phyloP scores from a whole-genome alignment of 1,140 invertebrate species.

The Olivierus martensii region DNA sequence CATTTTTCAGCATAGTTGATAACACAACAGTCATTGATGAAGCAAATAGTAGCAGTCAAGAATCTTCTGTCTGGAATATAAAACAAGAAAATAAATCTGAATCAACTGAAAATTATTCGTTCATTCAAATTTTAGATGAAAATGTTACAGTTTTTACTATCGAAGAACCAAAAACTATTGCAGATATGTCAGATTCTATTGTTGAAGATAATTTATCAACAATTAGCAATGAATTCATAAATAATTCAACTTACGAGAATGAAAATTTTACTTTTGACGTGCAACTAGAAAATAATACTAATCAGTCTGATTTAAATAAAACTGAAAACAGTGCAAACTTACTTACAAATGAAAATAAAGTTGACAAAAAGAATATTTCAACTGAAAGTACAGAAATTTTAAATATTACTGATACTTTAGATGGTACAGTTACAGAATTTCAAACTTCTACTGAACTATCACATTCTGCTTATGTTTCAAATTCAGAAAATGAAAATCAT shows the following conservation, averaged over 20 bases:
- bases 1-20: no score
- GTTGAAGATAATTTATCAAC: background rate
- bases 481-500: background rate
- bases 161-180: background rate
- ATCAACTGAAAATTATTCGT: no score
- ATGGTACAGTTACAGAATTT: background rate
- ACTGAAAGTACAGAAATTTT: no score
- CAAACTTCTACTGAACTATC: background rate
- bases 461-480: background rate
- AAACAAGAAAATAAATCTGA: no score
- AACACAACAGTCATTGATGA: no score
- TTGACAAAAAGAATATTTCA: background rate
- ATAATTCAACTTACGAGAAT: background rate
- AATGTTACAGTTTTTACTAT: background rate
- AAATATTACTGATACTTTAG: background rate
- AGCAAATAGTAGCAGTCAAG: no score
- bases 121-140: background rate
- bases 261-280: background rate
- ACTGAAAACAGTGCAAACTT: background rate
- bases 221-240: background rate
- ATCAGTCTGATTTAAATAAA: background rate
- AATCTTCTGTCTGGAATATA: no score
- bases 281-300: background rate
- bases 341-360: background rate
- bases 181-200: background rate